These are phyloP conservation scores for Lithosia quadra DNA, from an alignment of 2,888 invertebrate genomes.

Conservation along the genomic window DNA sequence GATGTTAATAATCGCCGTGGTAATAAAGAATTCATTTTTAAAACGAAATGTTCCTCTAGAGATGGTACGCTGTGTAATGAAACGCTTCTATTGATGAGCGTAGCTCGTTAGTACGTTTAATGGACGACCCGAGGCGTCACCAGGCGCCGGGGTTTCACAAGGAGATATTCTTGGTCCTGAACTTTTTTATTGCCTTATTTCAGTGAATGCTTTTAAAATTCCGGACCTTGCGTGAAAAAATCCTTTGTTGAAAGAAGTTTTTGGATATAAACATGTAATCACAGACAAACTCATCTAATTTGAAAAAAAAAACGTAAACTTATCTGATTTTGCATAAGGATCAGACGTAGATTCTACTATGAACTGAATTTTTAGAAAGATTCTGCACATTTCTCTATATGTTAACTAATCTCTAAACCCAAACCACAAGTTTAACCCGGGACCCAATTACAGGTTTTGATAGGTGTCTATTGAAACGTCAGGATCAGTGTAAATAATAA, in stretches of 20 bases:
- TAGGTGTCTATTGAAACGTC: too few relatives aligned
- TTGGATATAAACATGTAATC: background rate
- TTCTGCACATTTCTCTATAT: background rate
- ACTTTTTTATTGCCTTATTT: conserved; percentile 30
- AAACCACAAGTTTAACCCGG: background rate
- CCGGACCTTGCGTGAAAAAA: background rate
- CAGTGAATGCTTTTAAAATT: conserved; percentile 14
- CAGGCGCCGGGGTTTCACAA: conserved; percentile 29
- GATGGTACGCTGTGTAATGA: conserved; percentile 34
- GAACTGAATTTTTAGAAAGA: background rate
- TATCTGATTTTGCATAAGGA: background rate
- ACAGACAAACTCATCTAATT: background rate
- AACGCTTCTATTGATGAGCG: conserved; percentile 39
- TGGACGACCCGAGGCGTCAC: conserved; percentile 36
- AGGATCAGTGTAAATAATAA: too few relatives aligned
- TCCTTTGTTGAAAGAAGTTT: background rate
- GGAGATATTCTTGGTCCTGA: conserved; percentile 32
- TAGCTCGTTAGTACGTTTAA: conserved; percentile 49
- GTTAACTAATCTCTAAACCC: background rate
- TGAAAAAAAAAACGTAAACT: background rate
- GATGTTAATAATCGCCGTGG: conserved; percentile 21
- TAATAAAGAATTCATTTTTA: conserved; percentile 26
- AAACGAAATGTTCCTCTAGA: conserved; percentile 19
- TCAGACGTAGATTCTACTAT: background rate
- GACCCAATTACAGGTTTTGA: too few relatives aligned